Evolutionary conservation across 2,888 invertebrate species (phyloP).

Genomic region (Petrolisthes cinctipes): DNA sequence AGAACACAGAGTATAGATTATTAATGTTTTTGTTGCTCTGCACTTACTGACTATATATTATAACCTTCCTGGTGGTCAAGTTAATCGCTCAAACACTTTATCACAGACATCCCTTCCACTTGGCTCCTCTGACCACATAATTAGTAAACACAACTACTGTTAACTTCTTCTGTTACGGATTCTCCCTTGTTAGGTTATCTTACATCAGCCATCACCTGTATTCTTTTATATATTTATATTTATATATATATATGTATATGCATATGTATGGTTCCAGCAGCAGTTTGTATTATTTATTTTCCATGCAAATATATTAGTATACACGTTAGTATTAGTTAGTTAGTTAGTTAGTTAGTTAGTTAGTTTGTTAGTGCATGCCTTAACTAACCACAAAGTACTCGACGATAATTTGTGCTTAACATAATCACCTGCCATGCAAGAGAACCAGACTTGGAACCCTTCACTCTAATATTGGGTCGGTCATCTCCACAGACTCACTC

Average conservation of each 20-base stretch:
- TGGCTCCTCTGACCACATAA: slow-evolving; percentile 35
- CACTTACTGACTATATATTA: slow-evolving; percentile 48
- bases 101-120: slow-evolving; percentile 57
- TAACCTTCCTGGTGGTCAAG: slow-evolving; percentile 48
- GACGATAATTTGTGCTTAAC: slow-evolving; percentile 7
- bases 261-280: too few relatives aligned
- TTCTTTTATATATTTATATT: too few relatives aligned
- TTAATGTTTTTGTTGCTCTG: slow-evolving; percentile 51
- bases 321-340: too few relatives aligned
- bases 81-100: slow-evolving; percentile 57
- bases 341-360: too few relatives aligned
- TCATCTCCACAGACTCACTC: slow-evolving; percentile 78
- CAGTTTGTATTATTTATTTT: too few relatives aligned
- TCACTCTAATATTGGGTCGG: slow-evolving; percentile 64
- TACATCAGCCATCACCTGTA: background rate
- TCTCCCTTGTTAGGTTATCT: background rate
- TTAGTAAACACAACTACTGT: background rate
- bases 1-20: slow-evolving; percentile 56
- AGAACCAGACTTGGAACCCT: background rate
- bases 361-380: background rate
- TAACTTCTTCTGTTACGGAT: slow-evolving; percentile 8
- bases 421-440: background rate
- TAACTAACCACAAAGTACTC: background rate
- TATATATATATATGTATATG: too few relatives aligned
- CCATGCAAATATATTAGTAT: too few relatives aligned